Base-by-base conservation (phyloP, 2,797 vertebrate species). In the Sphaeramia orbicularis region DNA sequence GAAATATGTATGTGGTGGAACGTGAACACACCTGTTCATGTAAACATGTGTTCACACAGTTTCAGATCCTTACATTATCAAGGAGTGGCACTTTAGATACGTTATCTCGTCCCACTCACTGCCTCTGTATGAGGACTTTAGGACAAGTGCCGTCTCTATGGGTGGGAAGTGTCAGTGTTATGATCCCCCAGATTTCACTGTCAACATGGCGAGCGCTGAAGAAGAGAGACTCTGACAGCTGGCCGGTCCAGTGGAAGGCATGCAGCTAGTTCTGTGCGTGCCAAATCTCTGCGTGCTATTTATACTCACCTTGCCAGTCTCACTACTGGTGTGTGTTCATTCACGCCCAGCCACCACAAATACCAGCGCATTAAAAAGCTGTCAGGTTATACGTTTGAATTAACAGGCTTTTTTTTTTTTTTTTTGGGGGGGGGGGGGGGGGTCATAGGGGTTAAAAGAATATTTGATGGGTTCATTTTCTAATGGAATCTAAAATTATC, bases 191-290 rank as follows among this genome's bases (percentile, higher is more conserved):
- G 67, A 61, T 32, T 63, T 80, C 0, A 36, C 74, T 86, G 90
- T 89, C 81, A 85, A 81, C 80, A 80, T 89, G 82, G 77, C 63
- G 64, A 66, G 49, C 6, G 45, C 71, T 58, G 60, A 79, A 74
- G 45, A 18, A 84, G 92, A 92, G 81, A 75, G 80, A 89, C 82
- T 76, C 7, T 61, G 90, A 93, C 94, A 94, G 93, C 93, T 94
- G 94, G 76, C 21, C 30, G 54, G 45, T 65, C 51, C 74, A 44
- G 81, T 86, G 84, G 89, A 89, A 91, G 71, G 87, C 84, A 91
- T 80, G 86, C 70, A 13, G 70, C 85, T 8, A 50, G 73, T 68
- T 53, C 72, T 40, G 55, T 38, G 67, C 44, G 51, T 60, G 75
- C 83, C 86, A 85, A 55, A 81, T 71, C 81, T 65, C 77, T 16